Conservation (phyloP, 2,113 vertebrate genomes). For the Ailuropoda melanoleuca region DNA sequence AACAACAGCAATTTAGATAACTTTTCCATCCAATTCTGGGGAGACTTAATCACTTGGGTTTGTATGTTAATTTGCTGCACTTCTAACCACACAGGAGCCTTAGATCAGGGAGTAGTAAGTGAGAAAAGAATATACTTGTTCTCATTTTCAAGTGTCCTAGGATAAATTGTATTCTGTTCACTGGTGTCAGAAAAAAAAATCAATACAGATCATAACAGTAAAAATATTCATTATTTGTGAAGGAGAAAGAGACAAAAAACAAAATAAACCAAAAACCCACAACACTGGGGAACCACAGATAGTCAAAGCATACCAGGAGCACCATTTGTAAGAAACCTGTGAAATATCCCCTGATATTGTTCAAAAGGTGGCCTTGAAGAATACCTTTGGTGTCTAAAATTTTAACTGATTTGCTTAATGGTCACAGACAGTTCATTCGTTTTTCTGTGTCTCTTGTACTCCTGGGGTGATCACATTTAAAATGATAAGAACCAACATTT, state of each 20-base stretch:
- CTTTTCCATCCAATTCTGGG: slow-evolving; percentile 51
- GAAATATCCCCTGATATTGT: background rate
- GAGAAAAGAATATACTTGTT: slow-evolving; percentile 28
- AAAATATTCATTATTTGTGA: slow-evolving; percentile 49
- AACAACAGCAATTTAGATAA: slow-evolving; percentile 43
- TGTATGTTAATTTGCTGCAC: slow-evolving; percentile 53
- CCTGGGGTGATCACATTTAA: background rate
- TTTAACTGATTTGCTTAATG: background rate
- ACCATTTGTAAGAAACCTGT: background rate
- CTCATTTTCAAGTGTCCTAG: slow-evolving; percentile 44
- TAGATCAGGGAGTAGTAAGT: slow-evolving; percentile 23
- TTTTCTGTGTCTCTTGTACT: background rate
- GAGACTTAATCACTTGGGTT: slow-evolving; percentile 69
- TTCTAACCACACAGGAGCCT: slow-evolving; percentile 7
- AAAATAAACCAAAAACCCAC: background rate
- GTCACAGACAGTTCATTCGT: background rate
- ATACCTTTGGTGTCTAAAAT: background rate
- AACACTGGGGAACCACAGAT: background rate
- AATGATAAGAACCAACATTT: background rate
- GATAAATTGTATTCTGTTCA: slow-evolving; percentile 33
- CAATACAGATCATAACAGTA: background rate
- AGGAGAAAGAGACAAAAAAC: background rate
- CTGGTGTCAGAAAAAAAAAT: slow-evolving; percentile 30
- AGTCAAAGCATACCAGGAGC: background rate
- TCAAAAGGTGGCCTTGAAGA: background rate